phyloP scores from a whole-genome alignment of 2,888 invertebrate species.

The Zygaena filipendulae region DNA sequence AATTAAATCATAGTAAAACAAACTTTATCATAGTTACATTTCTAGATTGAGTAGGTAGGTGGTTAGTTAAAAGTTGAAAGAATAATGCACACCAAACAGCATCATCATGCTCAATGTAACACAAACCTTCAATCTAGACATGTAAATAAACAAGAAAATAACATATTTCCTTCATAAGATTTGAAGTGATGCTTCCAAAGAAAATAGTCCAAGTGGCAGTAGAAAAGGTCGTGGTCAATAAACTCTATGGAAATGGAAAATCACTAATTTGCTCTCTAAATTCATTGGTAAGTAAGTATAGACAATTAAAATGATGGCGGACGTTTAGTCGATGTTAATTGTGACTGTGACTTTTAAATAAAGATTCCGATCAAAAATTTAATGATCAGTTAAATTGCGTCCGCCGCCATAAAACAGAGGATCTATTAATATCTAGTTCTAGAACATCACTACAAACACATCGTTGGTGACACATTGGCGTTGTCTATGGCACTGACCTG shows the following conservation, averaged over 20 bases:
- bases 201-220: no score
- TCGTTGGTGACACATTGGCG: conserved; percentile 16
- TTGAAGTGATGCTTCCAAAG: conserved; percentile 52
- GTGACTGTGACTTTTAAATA: no score
- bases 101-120: no score
- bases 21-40: conserved; percentile 15
- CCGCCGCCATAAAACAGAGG: conserved; percentile 29
- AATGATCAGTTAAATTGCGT: conserved; percentile 19
- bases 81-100: no score
- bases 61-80: no score
- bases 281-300: conserved; percentile 22
- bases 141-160: conserved; percentile 8
- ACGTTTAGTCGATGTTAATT: conserved; percentile 18
- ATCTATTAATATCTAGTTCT: conserved; percentile 39
- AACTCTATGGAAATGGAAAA: no score
- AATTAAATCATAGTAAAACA: not conserved
- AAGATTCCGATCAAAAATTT: no score
- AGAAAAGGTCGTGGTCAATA: no score
- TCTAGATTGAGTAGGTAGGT: conserved; percentile 16
- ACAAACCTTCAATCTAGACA: no score
- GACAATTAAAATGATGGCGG: conserved; percentile 31
- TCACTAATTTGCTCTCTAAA: conserved; percentile 28
- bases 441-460: conserved; percentile 57
- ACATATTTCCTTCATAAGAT: conserved; percentile 20
- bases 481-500: conserved; percentile 49